Base-by-base conservation (phyloP, 2,797 vertebrate species). In the Anableps anableps region DNA sequence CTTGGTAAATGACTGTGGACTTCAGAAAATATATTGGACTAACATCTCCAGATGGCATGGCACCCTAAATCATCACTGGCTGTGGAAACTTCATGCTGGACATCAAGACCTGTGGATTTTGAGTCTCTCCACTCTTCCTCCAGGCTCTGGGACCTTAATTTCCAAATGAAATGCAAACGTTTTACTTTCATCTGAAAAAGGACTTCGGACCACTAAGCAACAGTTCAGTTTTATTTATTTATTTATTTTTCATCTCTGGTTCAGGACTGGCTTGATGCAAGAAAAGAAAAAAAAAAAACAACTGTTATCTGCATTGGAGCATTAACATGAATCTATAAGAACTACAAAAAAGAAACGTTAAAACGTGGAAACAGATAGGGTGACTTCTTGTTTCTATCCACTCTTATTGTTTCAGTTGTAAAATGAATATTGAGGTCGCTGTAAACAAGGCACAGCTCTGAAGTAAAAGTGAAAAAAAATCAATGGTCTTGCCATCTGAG, bases 381-480 rank as follows among this genome's bases (percentile, higher is more conserved):
- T 45, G 79, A 78, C 74, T 73, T 34, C 13, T 78, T n/a, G n/a
- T 78, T 76, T 71, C n/a, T 53, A 50, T 75, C 29, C 47, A 78
- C 62, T 85, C 76, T 85, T 82, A 87, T 82, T 83, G 86, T 81
- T 85, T 41, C 41, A 66, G 43, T 77, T 64, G 43, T 64, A 85
- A 90, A 92, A 88, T 80, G 53, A 72, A 81, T 75, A 58, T 80
- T 85, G 85, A 90, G 73, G 76, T 83, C 72, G 68, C 81, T 60
- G 83, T 89, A 90, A 89, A 90, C 83, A 91, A 90, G 74, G 51
- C 50, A 74, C 50, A 60, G 72, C 81, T 88, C 66, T 79, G 77
- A 79, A 81, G 74, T 79, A 78, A 60, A 55, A 10, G 10, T 34
- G 71, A 81, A 89, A 80, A 47, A 86, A 88, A 88, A 91, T 87